phyloP scores from a whole-genome alignment of 2,888 invertebrate genomes.

The Agonopterix heracliana region DNA sequence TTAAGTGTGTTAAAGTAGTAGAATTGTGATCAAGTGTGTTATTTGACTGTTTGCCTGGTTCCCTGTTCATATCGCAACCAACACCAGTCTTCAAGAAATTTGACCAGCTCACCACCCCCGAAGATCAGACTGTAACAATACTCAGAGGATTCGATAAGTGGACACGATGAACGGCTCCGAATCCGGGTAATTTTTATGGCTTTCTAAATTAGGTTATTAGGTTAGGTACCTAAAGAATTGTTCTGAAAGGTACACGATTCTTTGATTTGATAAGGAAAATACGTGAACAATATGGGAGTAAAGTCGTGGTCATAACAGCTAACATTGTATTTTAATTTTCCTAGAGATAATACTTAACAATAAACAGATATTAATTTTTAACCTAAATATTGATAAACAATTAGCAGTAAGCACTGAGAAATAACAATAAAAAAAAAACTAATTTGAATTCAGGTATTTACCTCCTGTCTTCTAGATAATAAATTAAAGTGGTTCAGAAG shows the following conservation, averaged over 20 bases:
- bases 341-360: too few relatives aligned
- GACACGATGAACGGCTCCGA: conserved; percentile 85
- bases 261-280: too few relatives aligned
- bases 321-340: too few relatives aligned
- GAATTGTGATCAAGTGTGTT: conserved; percentile 40
- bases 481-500: too few relatives aligned
- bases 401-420: too few relatives aligned
- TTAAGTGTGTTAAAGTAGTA: conserved; percentile 54
- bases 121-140: conserved; percentile 26
- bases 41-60: conserved; percentile 35
- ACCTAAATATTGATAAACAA: too few relatives aligned
- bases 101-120: conserved; percentile 35
- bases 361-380: too few relatives aligned
- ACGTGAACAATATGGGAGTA: too few relatives aligned
- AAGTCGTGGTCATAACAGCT: too few relatives aligned
- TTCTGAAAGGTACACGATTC: conserved; percentile 2
- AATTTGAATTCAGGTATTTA: too few relatives aligned
- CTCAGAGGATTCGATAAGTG: conserved; percentile 25
- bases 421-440: too few relatives aligned
- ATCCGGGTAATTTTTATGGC: conserved; percentile 79
- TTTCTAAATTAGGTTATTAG: conserved; percentile 1
- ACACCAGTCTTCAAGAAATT: conserved; percentile 45
- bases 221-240: neutral
- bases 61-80: conserved; percentile 23
- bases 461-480: too few relatives aligned